A percentile compares a stretch with the other conserved stretches of the same genome.
phyloP scores from a whole-genome alignment of 2,888 invertebrate genomes.

The Stenolophus ochropezus region DNA sequence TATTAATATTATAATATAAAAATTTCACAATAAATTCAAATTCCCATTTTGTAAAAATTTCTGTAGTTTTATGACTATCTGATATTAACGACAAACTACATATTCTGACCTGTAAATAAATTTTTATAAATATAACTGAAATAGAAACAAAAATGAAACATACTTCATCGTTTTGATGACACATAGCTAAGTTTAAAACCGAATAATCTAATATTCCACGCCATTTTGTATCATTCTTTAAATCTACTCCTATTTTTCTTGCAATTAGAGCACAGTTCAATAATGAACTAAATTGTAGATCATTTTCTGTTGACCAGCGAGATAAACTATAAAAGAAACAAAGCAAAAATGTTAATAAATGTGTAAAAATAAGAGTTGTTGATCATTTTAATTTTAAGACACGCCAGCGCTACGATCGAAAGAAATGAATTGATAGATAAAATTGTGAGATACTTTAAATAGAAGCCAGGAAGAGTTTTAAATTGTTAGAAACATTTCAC shows the following conservation, averaged over 20 bases:
- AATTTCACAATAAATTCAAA: conserved; percentile 79
- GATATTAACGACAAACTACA: conserved; percentile 82
- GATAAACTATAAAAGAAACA: conserved; percentile 29
- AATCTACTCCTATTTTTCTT: conserved; percentile 73
- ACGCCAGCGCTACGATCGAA: too few relatives aligned
- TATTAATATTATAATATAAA: conserved; percentile 81
- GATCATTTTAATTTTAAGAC: too few relatives aligned
- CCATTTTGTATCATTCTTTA: conserved; percentile 71
- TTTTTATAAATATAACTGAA: too few relatives aligned
- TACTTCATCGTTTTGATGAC: conserved; percentile 79
- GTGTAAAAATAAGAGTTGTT: too few relatives aligned
- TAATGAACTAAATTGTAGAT: conserved; percentile 71
- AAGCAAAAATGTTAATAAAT: neutral
- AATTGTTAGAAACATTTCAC: too few relatives aligned
- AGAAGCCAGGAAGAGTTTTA: too few relatives aligned
- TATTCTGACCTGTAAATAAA: conserved; percentile 78
- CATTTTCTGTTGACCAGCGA: conserved; percentile 60
- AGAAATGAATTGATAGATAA: too few relatives aligned
- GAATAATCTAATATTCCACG: conserved; percentile 75
- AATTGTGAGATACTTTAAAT: too few relatives aligned
- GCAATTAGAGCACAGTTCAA: conserved; percentile 74
- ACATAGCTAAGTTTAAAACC: conserved; percentile 76
- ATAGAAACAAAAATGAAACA: conserved; percentile 61
- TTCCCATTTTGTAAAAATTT: conserved; percentile 78
- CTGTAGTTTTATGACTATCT: conserved; percentile 85